A percentile compares a stretch with the other conserved stretches of the same genome.
These are phyloP conservation scores for Collichthys lucidus DNA, from an alignment of 2,113 vertebrate species.

Conservation along the genomic window DNA sequence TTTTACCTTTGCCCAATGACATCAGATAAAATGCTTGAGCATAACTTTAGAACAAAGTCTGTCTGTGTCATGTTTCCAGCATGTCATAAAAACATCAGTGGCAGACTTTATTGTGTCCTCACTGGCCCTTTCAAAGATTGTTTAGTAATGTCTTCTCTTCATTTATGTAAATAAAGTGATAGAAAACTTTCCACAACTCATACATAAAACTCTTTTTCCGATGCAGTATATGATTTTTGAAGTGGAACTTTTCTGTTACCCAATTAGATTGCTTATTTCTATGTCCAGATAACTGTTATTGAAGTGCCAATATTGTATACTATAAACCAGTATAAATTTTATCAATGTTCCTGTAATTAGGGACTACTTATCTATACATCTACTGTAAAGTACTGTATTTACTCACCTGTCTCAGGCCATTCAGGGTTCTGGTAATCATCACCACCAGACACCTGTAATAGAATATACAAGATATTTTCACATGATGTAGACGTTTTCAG, in stretches of 20 bases:
- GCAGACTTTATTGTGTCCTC: neutral
- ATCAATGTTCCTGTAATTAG: neutral
- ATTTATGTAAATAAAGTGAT: neutral
- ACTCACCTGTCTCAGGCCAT: slow-evolving; percentile 1
- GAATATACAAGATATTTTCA: neutral
- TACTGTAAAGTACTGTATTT: neutral
- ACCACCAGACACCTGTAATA: neutral
- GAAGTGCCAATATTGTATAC: neutral
- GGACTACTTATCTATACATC: neutral
- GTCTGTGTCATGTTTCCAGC: neutral
- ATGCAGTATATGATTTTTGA: too few relatives aligned
- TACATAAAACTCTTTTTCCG: neutral
- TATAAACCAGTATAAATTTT: neutral
- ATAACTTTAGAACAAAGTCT: neutral
- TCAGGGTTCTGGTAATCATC: neutral
- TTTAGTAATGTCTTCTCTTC: too few relatives aligned
- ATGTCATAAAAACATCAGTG: neutral
- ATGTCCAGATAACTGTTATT: neutral
- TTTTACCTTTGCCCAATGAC: neutral
- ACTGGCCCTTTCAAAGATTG: neutral
- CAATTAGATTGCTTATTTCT: neutral
- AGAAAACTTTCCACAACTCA: neutral
- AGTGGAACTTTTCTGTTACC: neutral
- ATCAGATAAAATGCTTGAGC: neutral
- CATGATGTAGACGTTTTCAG: neutral